Base-by-base conservation (phyloP, 2,888 invertebrate species). In the Papilio demoleus region DNA sequence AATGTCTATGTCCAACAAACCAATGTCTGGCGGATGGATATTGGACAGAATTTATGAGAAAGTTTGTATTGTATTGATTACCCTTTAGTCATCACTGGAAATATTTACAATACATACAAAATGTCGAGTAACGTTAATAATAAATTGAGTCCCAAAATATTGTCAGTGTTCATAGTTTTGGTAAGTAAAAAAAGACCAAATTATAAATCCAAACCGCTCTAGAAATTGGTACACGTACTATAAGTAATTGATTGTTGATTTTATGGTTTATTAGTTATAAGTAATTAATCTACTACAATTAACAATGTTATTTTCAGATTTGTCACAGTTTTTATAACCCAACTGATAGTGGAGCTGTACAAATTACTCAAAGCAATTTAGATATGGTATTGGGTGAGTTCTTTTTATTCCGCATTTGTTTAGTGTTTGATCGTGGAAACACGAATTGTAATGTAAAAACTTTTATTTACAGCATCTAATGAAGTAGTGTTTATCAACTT, bases 401-500 rank as follows among this genome's bases (percentile, higher is more conserved):
- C 60, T 53, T 58, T 68, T 68, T 63, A 58, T 56, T 70, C 68
- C 22, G 11, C 45, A 34, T 63, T 68, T 62, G 24, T 70, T 70
- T 61, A 40, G 50, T 22, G 40, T 42, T 42, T 47, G 67, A 8
- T 42, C 68, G 63, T 60, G 11, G 34, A 27, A 31, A 31, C 31
- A 4, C 3, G 31, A 31, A 59, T 67, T 36, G 56, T 58, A 53
- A 63, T 59, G 47, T 60, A 53, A 38, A 68, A 60, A 67, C 53
- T 50, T 34, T 27, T 17, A 47, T 40, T 61, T 96, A 73, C 94
- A 98, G 99, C 97, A 72, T 96, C 96, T 71, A 97, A 98, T 94
- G 99, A 99, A 93, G 93, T 99, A 88, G 99, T 99, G 72, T 97
- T 99, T 90, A 95, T 99, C 72, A 99, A 99, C 93, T 99, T 99